Conservation (phyloP, 2,113 vertebrate species). For the Anarrhichthys ocellatus region DNA sequence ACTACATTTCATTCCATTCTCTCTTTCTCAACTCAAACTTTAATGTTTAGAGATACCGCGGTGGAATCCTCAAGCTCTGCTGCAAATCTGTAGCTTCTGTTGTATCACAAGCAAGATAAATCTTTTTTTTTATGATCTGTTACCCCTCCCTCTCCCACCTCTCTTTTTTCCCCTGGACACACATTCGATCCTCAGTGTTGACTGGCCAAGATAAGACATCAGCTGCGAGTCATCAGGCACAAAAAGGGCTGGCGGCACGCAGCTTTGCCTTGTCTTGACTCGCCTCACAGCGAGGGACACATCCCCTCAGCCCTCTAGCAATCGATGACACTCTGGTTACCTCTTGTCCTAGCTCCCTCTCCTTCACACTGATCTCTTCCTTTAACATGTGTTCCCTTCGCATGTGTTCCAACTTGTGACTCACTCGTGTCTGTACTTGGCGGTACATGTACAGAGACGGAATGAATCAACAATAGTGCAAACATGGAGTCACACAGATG, state of each 20-base stretch:
- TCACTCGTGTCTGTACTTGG: slow-evolving; percentile 52
- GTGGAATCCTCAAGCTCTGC: slow-evolving; percentile 15
- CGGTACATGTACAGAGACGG: slow-evolving; percentile 13
- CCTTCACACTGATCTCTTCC: slow-evolving; percentile 41
- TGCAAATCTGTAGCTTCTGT: slow-evolving; percentile 53
- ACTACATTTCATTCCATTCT: slow-evolving; percentile 1
- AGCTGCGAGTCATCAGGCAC: slow-evolving; percentile 75
- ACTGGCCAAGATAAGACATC: slow-evolving; percentile 77
- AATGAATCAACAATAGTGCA: slow-evolving; percentile 40
- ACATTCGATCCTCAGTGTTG: slow-evolving; percentile 72
- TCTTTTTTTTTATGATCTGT: slow-evolving; percentile 9
- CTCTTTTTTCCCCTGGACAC: slow-evolving; percentile 34
- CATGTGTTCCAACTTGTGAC: slow-evolving; percentile 54
- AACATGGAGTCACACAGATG: slow-evolving; percentile 24
- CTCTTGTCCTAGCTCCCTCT: slow-evolving; percentile 38
- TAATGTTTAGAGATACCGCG: slow-evolving; percentile 22
- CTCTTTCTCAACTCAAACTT: slow-evolving; percentile 19
- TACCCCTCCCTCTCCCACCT: slow-evolving; percentile 37
- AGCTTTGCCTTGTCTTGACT: slow-evolving; percentile 68
- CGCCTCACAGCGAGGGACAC: slow-evolving; percentile 70
- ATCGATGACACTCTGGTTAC: slow-evolving; percentile 76
- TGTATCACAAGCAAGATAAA: slow-evolving; percentile 53
- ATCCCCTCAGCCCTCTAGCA: slow-evolving; percentile 69
- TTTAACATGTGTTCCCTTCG: slow-evolving; percentile 33
- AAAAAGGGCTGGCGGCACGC: slow-evolving; percentile 59